These are phyloP conservation scores for Incurvaria masculella DNA, from an alignment of 2,888 invertebrate genomes.

Conservation along the genomic window DNA sequence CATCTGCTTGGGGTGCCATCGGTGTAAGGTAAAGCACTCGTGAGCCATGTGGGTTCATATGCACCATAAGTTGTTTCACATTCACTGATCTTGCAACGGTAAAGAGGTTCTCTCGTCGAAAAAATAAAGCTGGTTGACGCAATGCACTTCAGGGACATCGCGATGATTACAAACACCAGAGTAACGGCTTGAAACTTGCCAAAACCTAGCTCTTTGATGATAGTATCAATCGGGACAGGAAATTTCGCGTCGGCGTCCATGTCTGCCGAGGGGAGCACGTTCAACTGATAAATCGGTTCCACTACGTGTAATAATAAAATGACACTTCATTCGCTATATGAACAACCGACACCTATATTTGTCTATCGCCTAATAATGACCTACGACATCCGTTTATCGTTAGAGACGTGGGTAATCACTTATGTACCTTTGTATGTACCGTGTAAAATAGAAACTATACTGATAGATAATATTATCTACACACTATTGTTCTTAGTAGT, in stretches of 20 bases:
- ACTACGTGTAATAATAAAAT: not conserved
- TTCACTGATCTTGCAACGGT: not conserved
- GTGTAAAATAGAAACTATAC: too few species aligned
- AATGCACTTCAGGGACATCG: not conserved
- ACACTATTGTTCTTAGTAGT: too few species aligned
- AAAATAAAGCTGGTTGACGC: not conserved
- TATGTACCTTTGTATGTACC: too few species aligned
- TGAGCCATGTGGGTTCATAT: not conserved
- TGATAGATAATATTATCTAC: too few species aligned
- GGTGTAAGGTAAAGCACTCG: not conserved
- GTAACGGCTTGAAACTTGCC: not conserved
- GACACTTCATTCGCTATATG: not conserved
- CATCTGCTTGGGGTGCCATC: not conserved
- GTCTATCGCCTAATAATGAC: not conserved
- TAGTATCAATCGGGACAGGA: not conserved
- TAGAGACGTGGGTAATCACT: too few species aligned
- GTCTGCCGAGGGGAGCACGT: not conserved
- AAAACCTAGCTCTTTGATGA: constrained; percentile 1
- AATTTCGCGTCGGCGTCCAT: not conserved
- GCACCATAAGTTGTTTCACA: not conserved
- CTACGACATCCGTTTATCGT: not conserved
- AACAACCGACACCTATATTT: not conserved
- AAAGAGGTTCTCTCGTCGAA: not conserved
- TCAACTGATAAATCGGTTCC: not conserved
- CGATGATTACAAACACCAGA: not conserved